A percentile compares a stretch with the other conserved stretches of the same genome.
These are phyloP conservation scores for Pluvialis apricaria DNA, from an alignment of 2,113 vertebrate genomes.

Conservation along the genomic window DNA sequence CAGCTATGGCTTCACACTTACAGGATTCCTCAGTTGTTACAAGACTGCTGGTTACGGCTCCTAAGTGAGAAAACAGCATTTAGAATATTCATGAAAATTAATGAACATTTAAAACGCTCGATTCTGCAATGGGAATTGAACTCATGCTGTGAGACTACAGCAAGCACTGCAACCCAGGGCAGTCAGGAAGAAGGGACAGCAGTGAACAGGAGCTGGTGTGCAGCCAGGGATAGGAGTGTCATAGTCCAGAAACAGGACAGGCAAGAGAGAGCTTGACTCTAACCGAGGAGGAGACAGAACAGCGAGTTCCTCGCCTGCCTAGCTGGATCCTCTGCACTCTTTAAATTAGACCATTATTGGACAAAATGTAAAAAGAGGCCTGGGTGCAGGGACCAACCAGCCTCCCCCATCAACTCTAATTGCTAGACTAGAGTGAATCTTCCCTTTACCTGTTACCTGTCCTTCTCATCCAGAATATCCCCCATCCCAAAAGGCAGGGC, in stretches of 20 bases:
- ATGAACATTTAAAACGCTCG: background rate
- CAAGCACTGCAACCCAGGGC: background rate
- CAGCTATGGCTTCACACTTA: constrained; percentile 85
- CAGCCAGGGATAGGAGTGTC: background rate
- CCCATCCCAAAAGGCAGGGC: background rate
- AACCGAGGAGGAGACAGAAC: background rate
- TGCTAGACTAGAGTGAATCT: background rate
- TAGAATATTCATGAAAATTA: background rate
- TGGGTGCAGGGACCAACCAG: background rate
- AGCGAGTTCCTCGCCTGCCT: background rate
- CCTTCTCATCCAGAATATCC: background rate
- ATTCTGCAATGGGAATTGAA: background rate
- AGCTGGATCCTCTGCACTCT: background rate
- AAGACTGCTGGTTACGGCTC: constrained; percentile 74
- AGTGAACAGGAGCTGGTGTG: background rate
- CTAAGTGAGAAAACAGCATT: background rate
- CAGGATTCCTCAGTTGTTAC: constrained; percentile 81
- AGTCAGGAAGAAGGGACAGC: rapidly evolving
- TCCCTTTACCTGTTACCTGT: background rate
- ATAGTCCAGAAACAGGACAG: background rate
- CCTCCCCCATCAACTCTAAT: background rate
- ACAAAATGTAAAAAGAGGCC: background rate
- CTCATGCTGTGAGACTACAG: background rate
- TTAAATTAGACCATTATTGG: background rate
- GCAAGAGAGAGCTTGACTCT: background rate